Percentiles rank a stretch among this genome's conserved stretches.
Conservation (phyloP, 1,140 invertebrate genomes). For the Drosophila trapezifrons region DNA sequence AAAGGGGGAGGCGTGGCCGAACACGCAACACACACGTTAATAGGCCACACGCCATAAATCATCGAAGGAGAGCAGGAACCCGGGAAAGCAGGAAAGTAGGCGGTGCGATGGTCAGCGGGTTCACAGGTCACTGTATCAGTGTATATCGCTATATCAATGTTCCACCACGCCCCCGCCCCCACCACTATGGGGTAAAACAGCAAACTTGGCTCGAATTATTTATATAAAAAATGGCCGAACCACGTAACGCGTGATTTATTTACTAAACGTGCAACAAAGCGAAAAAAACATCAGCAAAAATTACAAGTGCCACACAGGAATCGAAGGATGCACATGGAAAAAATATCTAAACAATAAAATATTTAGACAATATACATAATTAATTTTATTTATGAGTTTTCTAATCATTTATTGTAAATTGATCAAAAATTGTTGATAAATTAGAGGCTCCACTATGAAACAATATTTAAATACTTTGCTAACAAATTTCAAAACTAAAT, state of each 20-base stretch:
- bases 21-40: slow-evolving; percentile 60
- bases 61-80: slow-evolving; percentile 43
- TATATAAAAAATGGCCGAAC: slow-evolving; percentile 77
- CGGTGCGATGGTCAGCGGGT: slow-evolving; percentile 51
- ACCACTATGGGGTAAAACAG: slow-evolving; percentile 39
- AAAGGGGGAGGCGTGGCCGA: slow-evolving; percentile 23
- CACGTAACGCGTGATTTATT: slow-evolving; percentile 80
- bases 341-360: not conserved
- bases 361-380: too few species aligned
- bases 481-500: too few species aligned
- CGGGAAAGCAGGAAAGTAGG: slow-evolving; percentile 34
- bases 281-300: slow-evolving; percentile 74
- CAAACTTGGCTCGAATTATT: slow-evolving; percentile 73
- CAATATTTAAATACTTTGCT: too few species aligned
- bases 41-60: slow-evolving; percentile 81
- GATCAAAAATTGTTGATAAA: not conserved
- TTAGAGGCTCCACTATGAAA: too few species aligned
- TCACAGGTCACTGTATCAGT: slow-evolving; percentile 52
- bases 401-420: not conserved
- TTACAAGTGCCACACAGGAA: slow-evolving; percentile 59
- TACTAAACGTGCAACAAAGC: slow-evolving; percentile 78
- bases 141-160: slow-evolving; percentile 51
- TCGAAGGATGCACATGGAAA: slow-evolving; percentile 15
- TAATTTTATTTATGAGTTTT: not conserved
- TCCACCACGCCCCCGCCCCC: not conserved